These are phyloP conservation scores for Callionymus lyra DNA, from an alignment of 2,113 vertebrate genomes.

Conservation along the genomic window DNA sequence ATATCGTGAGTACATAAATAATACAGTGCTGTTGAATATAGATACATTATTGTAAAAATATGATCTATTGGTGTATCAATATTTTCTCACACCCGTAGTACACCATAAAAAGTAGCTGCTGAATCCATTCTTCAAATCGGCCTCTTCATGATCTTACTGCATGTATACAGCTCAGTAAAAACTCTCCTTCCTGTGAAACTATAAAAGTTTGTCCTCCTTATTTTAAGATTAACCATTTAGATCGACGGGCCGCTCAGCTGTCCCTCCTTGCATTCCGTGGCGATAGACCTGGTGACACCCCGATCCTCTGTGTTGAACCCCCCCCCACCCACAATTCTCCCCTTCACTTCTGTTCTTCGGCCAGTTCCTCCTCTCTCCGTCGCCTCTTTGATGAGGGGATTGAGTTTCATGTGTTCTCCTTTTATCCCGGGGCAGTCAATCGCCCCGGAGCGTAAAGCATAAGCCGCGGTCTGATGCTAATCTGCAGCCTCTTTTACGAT, in stretches of 20 bases:
- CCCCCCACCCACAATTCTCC: not conserved
- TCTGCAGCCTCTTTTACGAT: conserved; percentile 44
- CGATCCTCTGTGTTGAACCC: conserved; percentile 30
- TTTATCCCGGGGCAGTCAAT: conserved; percentile 64
- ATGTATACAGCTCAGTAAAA: no score
- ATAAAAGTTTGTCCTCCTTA: conserved; percentile 20
- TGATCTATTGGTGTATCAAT: no score
- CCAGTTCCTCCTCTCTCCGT: conserved; percentile 37
- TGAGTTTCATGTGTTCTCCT: conserved; percentile 66
- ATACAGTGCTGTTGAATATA: no score
- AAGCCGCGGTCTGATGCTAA: conserved; percentile 59
- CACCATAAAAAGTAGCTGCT: no score
- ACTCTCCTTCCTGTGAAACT: no score
- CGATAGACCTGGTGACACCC: conserved; percentile 63
- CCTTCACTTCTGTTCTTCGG: conserved; percentile 19
- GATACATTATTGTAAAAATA: no score
- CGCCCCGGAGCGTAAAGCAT: conserved; percentile 62
- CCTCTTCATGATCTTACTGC: no score
- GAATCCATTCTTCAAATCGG: no score
- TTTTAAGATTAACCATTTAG: conserved; percentile 57
- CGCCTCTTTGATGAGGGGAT: conserved; percentile 70
- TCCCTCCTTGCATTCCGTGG: conserved; percentile 54
- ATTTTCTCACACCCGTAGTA: no score
- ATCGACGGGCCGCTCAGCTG: conserved; percentile 57
- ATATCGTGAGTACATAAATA: no score